Conservation (phyloP, 2,888 invertebrate genomes). For the Timema podura region DNA sequence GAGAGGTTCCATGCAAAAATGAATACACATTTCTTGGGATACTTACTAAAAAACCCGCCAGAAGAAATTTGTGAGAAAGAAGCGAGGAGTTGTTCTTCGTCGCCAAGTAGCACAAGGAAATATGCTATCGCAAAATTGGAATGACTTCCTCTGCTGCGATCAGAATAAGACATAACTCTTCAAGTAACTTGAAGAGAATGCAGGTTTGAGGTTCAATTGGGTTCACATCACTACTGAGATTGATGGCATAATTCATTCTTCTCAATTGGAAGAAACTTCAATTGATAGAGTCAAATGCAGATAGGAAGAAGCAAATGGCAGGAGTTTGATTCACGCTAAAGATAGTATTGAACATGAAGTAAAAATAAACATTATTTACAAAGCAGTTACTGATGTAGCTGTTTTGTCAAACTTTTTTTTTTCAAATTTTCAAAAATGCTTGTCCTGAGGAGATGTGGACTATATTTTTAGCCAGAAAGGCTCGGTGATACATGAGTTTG, state of each 20-base stretch:
- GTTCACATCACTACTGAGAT: not conserved
- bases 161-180: not conserved
- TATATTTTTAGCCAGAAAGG: not conserved
- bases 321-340: not conserved
- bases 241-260: not conserved
- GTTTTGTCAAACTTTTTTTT: not conserved
- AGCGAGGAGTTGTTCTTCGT: not conserved
- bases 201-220: not conserved
- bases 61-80: not conserved
- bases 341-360: not conserved
- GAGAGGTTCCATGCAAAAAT: not conserved
- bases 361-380: not conserved
- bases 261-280: not conserved
- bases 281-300: not conserved
- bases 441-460: not conserved
- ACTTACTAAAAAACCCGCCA: not conserved
- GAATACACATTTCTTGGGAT: not conserved
- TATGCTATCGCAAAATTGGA: not conserved
- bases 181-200: not conserved
- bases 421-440: not conserved
- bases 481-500: not conserved
- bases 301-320: not conserved
- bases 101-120: not conserved
- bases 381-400: not conserved
- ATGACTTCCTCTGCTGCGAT: not conserved